Conservation (phyloP, 2,888 invertebrate species). For the Ophonus ardosiacus region DNA sequence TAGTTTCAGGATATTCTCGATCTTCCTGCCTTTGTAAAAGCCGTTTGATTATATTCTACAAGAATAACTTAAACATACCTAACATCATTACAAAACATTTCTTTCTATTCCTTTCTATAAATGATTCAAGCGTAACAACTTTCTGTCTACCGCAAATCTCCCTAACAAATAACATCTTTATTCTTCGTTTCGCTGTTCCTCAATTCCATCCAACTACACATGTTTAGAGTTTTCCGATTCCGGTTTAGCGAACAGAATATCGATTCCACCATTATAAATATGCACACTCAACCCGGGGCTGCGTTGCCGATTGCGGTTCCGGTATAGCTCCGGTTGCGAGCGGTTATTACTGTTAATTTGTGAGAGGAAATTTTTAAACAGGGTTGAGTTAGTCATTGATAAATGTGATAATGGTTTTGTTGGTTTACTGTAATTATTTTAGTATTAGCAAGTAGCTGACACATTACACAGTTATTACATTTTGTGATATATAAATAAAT, state of each 20-base stretch:
- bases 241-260: slow-evolving; percentile 4
- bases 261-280: slow-evolving; percentile 47
- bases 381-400: neutral
- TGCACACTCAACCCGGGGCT: slow-evolving; percentile 15
- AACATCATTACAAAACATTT: neutral
- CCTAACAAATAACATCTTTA: slow-evolving; percentile 54
- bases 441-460: neutral
- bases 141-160: slow-evolving; percentile 18
- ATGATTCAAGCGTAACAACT: neutral
- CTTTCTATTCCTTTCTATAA: neutral
- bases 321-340: slow-evolving; percentile 10
- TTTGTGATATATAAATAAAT: too few species aligned
- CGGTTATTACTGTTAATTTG: neutral
- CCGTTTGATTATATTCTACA: too few species aligned
- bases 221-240: slow-evolving; percentile 34
- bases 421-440: neutral
- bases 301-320: slow-evolving; percentile 17
- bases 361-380: neutral
- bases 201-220: slow-evolving; percentile 3
- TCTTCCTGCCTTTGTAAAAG: too few species aligned
- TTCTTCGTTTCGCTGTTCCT: slow-evolving; percentile 16
- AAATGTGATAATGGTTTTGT: neutral
- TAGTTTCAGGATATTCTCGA: too few species aligned
- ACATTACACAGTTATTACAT: too few species aligned
- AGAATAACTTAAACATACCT: neutral